Conservation (phyloP, 1,140 invertebrate genomes). For the Ips typographus region DNA sequence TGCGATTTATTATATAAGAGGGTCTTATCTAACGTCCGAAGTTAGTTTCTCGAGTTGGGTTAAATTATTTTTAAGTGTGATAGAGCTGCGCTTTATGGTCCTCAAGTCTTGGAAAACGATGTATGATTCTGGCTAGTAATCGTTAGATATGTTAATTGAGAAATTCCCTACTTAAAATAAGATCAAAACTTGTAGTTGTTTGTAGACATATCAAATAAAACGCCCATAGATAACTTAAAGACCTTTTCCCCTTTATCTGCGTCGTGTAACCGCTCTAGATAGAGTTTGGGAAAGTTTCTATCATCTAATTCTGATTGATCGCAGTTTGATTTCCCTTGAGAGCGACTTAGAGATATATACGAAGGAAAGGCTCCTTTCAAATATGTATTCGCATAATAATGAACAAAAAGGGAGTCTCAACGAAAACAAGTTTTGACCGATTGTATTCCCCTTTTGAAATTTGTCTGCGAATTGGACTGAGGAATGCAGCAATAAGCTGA, state of each 20-base stretch:
- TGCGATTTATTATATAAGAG: not conserved
- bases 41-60: not conserved
- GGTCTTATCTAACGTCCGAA: conserved; percentile 2
- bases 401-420: not conserved
- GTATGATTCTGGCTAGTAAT: no score
- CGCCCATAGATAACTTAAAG: no score
- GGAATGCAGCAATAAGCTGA: no score
- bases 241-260: no score
- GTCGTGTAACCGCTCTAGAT: no score
- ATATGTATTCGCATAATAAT: conserved; percentile 4
- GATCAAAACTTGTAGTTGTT: no score
- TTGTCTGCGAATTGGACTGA: no score
- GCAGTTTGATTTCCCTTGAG: not conserved
- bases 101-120: not conserved
- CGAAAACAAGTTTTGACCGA: conserved; percentile 1
- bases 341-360: not conserved
- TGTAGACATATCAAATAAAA: no score
- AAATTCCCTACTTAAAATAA: no score
- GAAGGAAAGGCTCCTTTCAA: not conserved
- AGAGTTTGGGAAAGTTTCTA: not conserved
- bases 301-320: conserved; percentile 4
- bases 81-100: not conserved
- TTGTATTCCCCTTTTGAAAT: not conserved
- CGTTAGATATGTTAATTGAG: no score
- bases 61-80: conserved; percentile 4